Evolutionary conservation across 2,113 vertebrate genomes (phyloP).

Genomic region (Echinops telfairi): DNA sequence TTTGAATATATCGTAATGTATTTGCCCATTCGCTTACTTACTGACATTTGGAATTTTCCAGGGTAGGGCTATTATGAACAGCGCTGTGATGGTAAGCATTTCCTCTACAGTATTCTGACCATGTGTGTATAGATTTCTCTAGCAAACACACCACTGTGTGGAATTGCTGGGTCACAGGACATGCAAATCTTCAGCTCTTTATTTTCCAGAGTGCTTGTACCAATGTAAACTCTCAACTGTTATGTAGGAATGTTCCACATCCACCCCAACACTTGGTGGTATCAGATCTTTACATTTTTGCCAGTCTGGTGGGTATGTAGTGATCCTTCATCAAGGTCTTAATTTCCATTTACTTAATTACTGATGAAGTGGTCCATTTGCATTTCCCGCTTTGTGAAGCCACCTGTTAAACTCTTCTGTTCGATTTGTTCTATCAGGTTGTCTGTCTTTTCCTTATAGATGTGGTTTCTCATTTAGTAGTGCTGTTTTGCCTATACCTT

Average conservation of each 20-base stretch:
- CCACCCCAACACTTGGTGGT: neutral
- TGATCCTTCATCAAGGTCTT: constrained; percentile 44
- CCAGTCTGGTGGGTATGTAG: neutral
- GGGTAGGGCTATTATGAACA: neutral
- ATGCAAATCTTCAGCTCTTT: constrained; percentile 29
- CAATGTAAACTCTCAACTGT: neutral
- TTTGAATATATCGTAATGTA: neutral
- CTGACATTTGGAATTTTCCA: constrained; percentile 24
- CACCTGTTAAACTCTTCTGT: constrained; percentile 2
- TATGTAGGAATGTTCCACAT: neutral
- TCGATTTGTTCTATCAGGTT: neutral
- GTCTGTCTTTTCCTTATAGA: constrained; percentile 12
- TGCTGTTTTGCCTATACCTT: neutral
- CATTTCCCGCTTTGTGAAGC: neutral
- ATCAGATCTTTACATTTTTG: constrained; percentile 49
- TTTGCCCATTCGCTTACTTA: neutral
- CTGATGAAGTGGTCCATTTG: neutral
- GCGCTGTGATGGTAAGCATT: neutral
- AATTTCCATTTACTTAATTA: constrained; percentile 29
- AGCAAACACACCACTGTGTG: neutral
- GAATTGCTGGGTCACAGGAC: constrained; percentile 3
- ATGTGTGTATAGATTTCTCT: neutral
- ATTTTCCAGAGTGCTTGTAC: constrained; percentile 46
- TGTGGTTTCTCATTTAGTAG: neutral
- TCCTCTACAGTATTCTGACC: neutral